These are phyloP conservation scores for Aphaenogaster ashmeadi DNA, from an alignment of 1,140 invertebrate species.

Conservation along the genomic window DNA sequence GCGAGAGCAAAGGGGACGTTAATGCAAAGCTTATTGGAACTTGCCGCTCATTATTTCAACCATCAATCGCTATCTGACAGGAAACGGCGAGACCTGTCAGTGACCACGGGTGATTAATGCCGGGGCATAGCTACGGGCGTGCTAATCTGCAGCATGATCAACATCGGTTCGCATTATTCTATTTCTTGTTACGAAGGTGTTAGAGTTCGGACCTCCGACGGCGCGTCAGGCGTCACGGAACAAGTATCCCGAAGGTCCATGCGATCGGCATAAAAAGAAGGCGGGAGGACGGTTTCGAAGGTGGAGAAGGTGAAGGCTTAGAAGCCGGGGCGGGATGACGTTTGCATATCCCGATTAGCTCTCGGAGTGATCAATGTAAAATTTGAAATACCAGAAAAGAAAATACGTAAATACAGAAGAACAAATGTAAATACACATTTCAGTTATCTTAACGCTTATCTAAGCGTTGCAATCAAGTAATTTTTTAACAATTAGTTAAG, in stretches of 20 bases:
- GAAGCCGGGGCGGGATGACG: not conserved
- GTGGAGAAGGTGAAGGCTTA: not conserved
- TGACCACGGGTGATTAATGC: slow-evolving; percentile 53
- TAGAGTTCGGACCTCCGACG: slow-evolving; percentile 57
- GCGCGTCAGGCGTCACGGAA: slow-evolving; percentile 55
- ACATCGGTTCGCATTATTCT: slow-evolving; percentile 59
- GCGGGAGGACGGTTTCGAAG: not conserved
- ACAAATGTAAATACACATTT: slow-evolving; percentile 1
- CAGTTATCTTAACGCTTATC: not conserved
- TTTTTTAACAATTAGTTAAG: not conserved
- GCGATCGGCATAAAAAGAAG: slow-evolving; percentile 48
- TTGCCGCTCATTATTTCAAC: slow-evolving; percentile 57
- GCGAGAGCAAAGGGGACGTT: slow-evolving; percentile 11
- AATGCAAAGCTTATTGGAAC: slow-evolving; percentile 48
- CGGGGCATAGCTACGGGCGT: slow-evolving; percentile 12
- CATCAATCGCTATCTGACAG: slow-evolving; percentile 60
- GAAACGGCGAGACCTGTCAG: slow-evolving; percentile 51
- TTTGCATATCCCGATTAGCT: slow-evolving; percentile 6
- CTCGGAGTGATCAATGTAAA: not conserved
- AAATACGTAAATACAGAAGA: not conserved
- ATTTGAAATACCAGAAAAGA: not conserved
- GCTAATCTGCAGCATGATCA: slow-evolving; percentile 54
- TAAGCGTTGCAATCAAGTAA: not conserved
- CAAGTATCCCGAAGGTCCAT: slow-evolving; percentile 57
- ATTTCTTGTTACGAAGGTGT: slow-evolving; percentile 64